Evolutionary conservation across 2,113 vertebrate species (phyloP), one percentile per base, ranked within the genome.

Genomic region (Scomber scombrus): DNA sequence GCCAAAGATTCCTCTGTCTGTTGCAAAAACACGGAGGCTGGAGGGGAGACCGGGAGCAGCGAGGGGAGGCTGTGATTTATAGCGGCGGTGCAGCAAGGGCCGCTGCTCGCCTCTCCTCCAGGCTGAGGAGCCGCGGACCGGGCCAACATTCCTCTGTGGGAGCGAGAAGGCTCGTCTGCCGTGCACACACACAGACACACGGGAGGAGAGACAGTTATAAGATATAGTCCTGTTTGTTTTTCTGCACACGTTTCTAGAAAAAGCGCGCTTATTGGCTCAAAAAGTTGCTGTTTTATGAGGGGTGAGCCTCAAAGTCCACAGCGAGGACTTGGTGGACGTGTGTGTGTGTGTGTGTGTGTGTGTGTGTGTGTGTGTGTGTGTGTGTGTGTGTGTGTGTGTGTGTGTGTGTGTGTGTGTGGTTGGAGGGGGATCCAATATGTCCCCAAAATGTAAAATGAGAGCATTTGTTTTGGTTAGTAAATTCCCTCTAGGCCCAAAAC

Each of bases 21-120:
- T 79, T 93, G 90, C 85, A 91, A 94, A 94, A 95, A 96, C 93
- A 95, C 73, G 34, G 88, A 75, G 90, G 81, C 81, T 86, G 71
- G 26, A 64, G 81, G 87, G 89, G 76, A 76, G 86, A 82, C 75
- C 23, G 82, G 76, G 78, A 82, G 90, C 85, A 73, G 83, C 21
- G 71, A 74, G 78, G 91, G 89, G 86, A 86, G 88, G 79, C 83
- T 65, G 80, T 94, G 90, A 93, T 94, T 94, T 93, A 95, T 93
- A 78, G 87, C 80, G 78, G 80, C 73, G 73, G 85, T 78, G 88
- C 89, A 86, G 84, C 63, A 15, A 18, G 82, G 56, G 82, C 80
- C 81, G 82, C 74, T 70, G 69, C 81, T 69, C 80, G 18, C 70
- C 87, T 92, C 91, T 85, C 80, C 88, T 92, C 78, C 85, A 60